Base-by-base conservation (phyloP, 2,888 invertebrate genomes). In the Abrostola triplasia region DNA sequence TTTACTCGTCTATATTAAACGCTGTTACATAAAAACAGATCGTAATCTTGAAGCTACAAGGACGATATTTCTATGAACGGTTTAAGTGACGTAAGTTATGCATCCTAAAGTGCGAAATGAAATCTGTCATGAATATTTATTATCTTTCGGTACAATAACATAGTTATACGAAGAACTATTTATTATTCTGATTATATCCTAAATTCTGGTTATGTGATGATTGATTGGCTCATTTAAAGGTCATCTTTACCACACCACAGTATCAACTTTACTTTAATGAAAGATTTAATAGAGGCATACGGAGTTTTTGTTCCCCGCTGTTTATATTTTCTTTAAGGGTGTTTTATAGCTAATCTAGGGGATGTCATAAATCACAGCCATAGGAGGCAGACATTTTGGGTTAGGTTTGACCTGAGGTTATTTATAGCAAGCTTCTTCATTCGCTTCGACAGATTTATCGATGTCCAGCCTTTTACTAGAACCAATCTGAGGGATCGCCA, bases 311-410 rank as follows among this genome's bases (percentile, higher is more conserved):
- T 50, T 56, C 42, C 41, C 6, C 13, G 24, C 48, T 42, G 38
- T 47, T 62, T 57, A 77, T 60, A 56, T 74, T 62, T 65, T 53
- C 13, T 24, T 64, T 64, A 52, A 51, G 52, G 50, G 61, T 63
- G 62, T 62, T 73, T 72, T 76, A 73, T 69, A 36, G 64, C 57
- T 60, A 58, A 73, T 69, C 59, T 66, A 54, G 67, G 56, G 63
- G 63, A 51, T 37, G 49, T 66, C 58, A 76, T 76, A 79, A 78
- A 79, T 78, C 71, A 63, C 53, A 64, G 58, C 76, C 44, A 72
- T 61, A 58, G 66, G 51, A 50, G 48, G 54, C 55, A 68, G 56
- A 67, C 13, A 59, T 38, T 59, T 62, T 44, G 56, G 57, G 36
- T 51, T 40, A 44, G 59, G 66, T 68, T 65, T 72, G 77, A 64